Base-by-base conservation (phyloP, 2,113 vertebrate species). In the Oriolus oriolus region DNA sequence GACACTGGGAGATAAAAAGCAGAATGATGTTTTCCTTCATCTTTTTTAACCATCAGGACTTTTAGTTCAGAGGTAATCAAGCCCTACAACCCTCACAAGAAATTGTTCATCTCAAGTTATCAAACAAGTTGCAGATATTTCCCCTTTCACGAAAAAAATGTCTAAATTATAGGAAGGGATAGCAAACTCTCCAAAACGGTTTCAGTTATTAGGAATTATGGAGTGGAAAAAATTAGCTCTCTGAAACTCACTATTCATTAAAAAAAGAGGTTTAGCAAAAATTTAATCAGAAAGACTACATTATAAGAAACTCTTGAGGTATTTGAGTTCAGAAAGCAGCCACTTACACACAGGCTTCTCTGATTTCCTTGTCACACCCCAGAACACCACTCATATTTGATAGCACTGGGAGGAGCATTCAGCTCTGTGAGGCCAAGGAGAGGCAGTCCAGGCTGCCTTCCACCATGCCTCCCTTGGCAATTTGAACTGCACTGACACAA, bases 1-100 rank as follows among this genome's bases (percentile, higher is more conserved):
- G 28, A n/a, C 7, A 13, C 1, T 0, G 2, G n/a, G 18, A 49
- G 33, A 41, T 12, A 35, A 68, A 18, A 41, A 44, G 28, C 7
- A 37, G 33, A 61, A 9, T 49, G 11, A n/a, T 12, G 14, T 33
- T 87, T 73, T 42, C 16, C 26, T 81, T 74, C 26, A 76, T 17
- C 23, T 24, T 6, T 31, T 76, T 24, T 5, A n/a, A 33, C 33
- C 27, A 49, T 37, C 14, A 60, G 16, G 41, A 41, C 18, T 71
- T 88, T 69, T 8, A 57, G 7, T 56, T 80, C 71, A 65, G 50
- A 56, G 27, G 19, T 45, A 86, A 84, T 30, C 17, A 49, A 49
- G 15, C 11, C 70, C 69, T 80, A 61, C 24, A 79, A 23, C 13
- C 6, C 9, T 59, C 31, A 35, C 7, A 71, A 6, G 9, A 65